Conservation (phyloP, 30 jellyfish, hydroid and myxozoan species). For the Hydra vulgaris region DNA sequence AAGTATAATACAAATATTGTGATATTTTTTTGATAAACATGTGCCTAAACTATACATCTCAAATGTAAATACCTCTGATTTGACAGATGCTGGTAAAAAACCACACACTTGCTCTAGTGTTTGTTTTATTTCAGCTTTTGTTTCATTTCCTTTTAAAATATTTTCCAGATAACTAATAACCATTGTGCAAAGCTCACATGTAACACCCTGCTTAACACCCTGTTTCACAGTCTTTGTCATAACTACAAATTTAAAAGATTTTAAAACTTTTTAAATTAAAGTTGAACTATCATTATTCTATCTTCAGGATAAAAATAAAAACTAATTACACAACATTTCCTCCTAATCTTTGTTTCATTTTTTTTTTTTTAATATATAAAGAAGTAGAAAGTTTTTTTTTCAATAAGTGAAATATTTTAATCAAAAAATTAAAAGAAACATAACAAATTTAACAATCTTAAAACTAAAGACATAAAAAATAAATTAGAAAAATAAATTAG, state of each 20-base stretch:
- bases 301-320: no score
- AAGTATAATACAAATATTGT: background rate
- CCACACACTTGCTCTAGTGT: constrained; percentile 19
- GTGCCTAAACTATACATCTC: no score
- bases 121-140: constrained; percentile 19
- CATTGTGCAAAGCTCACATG: constrained; percentile 19
- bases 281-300: background rate
- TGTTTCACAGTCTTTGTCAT: background rate
- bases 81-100: background rate
- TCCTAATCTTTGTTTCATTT: no score
- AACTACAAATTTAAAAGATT: background rate
- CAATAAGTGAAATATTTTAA: no score
- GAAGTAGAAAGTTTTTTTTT: no score
- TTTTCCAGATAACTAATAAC: constrained; percentile 13
- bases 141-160: constrained; percentile 21
- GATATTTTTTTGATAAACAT: background rate
- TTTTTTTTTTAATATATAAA: no score
- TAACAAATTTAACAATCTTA: no score
- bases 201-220: constrained; percentile 3
- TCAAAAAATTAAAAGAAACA: no score
- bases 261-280: no score
- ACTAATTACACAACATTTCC: no score
- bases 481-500: no score
- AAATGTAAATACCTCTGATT: background rate
- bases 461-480: no score